These are phyloP conservation scores for Diacarnus erythraeanus DNA, from an alignment of 37 sponge, comb jelly and placozoan species.

Conservation along the genomic window DNA sequence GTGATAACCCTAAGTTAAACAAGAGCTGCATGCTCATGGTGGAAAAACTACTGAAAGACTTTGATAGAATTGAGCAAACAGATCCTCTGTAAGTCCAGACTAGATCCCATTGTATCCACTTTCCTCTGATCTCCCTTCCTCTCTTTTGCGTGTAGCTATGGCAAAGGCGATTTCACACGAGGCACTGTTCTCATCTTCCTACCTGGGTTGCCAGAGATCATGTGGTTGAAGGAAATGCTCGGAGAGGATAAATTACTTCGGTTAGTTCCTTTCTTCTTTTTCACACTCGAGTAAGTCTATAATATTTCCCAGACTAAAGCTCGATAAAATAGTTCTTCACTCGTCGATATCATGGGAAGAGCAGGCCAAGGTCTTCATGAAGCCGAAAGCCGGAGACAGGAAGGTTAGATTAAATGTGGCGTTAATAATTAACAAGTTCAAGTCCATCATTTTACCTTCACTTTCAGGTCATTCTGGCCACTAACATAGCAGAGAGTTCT, in stretches of 20 bases:
- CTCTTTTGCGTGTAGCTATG: constrained; percentile 25
- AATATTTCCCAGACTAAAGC: constrained; percentile 5
- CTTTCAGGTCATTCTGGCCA: constrained; percentile 88
- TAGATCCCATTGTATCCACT: not conserved
- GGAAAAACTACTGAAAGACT: constrained; percentile 34
- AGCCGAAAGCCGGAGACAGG: constrained; percentile 66
- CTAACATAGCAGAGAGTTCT: constrained; percentile 98
- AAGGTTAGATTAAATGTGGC: constrained; percentile 37
- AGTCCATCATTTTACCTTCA: too few species aligned
- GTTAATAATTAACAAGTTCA: not conserved
- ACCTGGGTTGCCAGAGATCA: constrained; percentile 91
- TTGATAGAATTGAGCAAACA: constrained; percentile 46
- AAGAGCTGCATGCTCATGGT: constrained; percentile 21
- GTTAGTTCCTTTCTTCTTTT: not conserved
- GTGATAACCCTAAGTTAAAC: constrained; percentile 33
- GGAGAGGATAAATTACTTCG: not conserved
- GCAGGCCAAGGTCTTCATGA: constrained; percentile 75
- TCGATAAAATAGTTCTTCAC: constrained; percentile 75
- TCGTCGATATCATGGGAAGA: constrained; percentile 74
- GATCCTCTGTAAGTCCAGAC: constrained; percentile 7
- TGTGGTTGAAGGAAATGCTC: constrained; percentile 51
- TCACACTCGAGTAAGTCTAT: not conserved
- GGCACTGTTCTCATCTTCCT: constrained; percentile 94
- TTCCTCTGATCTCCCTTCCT: not conserved
- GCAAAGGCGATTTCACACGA: constrained; percentile 36